These are phyloP conservation scores for Battus philenor DNA, from an alignment of 1,140 invertebrate genomes.

Conservation along the genomic window DNA sequence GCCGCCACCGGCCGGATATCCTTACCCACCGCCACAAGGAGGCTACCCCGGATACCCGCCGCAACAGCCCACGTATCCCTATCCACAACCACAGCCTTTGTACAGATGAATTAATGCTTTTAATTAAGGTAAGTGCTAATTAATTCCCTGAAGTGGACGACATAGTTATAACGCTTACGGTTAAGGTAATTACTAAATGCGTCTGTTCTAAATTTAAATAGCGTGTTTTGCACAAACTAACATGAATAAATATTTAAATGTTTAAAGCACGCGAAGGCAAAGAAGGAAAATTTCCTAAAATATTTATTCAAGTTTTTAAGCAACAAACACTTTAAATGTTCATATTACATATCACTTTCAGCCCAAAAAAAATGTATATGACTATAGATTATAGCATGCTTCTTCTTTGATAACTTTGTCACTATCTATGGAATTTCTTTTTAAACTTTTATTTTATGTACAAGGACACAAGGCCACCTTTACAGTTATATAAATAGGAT, in stretches of 20 bases:
- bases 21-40: conserved; percentile 33
- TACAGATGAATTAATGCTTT: conserved; percentile 31
- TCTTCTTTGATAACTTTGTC: no score
- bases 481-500: no score
- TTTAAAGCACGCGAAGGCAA: conserved; percentile 4
- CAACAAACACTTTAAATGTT: no score
- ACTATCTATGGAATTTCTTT: no score
- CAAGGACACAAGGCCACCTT: no score
- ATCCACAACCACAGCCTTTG: conserved; percentile 28
- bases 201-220: background rate
- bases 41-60: conserved; percentile 34
- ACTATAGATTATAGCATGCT: no score
- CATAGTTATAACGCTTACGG: conserved; percentile 14
- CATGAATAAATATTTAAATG: conserved; percentile 11
- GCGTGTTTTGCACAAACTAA: background rate
- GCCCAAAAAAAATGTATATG: no score
- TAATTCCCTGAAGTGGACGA: conserved; percentile 31
- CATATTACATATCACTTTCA: no score
- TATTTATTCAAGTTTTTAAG: background rate
- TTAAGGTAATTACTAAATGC: background rate
- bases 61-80: conserved; percentile 27
- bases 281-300: conserved; percentile 13
- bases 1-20: conserved; percentile 41
- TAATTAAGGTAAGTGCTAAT: conserved; percentile 42
- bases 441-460: no score